These are phyloP conservation scores for Ceraclea dissimilis DNA, from an alignment of 2,888 invertebrate species.

Conservation along the genomic window DNA sequence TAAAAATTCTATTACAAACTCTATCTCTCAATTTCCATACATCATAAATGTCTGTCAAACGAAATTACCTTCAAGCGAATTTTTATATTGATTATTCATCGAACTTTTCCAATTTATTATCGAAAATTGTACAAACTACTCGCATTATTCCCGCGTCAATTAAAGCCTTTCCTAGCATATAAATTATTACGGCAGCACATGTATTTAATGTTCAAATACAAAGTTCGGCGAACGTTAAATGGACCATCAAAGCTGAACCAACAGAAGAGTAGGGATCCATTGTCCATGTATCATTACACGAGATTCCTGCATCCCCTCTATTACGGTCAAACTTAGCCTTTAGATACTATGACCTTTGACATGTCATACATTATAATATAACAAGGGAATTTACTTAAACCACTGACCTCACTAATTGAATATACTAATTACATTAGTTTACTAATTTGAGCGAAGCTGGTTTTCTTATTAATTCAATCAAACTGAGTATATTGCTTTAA, in stretches of 20 bases:
- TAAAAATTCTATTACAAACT: too few relatives aligned
- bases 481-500: too few relatives aligned
- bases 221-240: not conserved
- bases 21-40: too few relatives aligned
- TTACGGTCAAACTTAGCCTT: conserved; percentile 8
- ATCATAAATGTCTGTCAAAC: not conserved
- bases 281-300: conserved; percentile 3
- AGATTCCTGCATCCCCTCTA: conserved; percentile 12
- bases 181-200: not conserved
- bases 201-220: conserved; percentile 2
- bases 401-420: not conserved
- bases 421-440: not conserved
- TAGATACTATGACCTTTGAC: conserved; percentile 10
- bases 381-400: conserved; percentile 1
- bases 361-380: conserved; percentile 5
- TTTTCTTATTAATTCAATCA: too few relatives aligned
- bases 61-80: not conserved
- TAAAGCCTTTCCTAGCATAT: not conserved
- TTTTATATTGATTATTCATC: not conserved
- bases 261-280: not conserved
- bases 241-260: conserved; percentile 3
- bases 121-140: not conserved
- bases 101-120: not conserved
- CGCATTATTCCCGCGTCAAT: not conserved
- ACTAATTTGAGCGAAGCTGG: too few relatives aligned